A percentile compares a stretch with the other conserved stretches of the same genome.
These are phyloP conservation scores for Chloroclysta siterata DNA, from an alignment of 2,888 invertebrate species.

Conservation along the genomic window DNA sequence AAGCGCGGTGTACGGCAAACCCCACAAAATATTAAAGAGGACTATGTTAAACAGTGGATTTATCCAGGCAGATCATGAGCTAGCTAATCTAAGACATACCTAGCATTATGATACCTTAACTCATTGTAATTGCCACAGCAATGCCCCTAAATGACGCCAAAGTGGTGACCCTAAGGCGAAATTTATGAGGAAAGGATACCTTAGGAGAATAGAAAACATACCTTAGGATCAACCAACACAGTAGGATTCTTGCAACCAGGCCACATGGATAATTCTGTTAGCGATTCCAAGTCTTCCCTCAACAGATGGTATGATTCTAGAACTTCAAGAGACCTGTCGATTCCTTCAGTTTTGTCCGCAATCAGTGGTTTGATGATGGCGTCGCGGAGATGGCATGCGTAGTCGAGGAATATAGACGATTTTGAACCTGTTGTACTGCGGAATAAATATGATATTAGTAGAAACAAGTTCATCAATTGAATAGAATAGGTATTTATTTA, in stretches of 20 bases:
- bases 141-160: too few species aligned
- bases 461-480: too few species aligned
- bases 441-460: constrained; percentile 42
- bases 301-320: constrained; percentile 94
- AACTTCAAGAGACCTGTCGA: constrained; percentile 88
- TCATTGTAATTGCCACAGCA: too few species aligned
- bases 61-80: too few species aligned
- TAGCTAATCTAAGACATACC: too few species aligned
- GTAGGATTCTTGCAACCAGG: constrained; percentile 91
- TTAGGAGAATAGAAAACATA: constrained; percentile 44
- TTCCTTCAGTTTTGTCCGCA: constrained; percentile 88
- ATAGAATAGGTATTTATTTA: too few species aligned
- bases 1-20: too few species aligned
- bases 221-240: constrained; percentile 90
- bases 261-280: constrained; percentile 95
- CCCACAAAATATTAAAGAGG: too few species aligned
- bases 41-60: too few species aligned
- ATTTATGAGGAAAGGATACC: too few species aligned
- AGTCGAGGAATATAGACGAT: constrained; percentile 94
- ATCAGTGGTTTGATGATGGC: constrained; percentile 91
- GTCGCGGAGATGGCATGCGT: constrained; percentile 91
- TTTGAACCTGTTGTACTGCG: constrained; percentile 91
- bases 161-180: too few species aligned
- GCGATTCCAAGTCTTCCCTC: constrained; percentile 95
- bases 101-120: too few species aligned